These are phyloP conservation scores for Sclerodermus sp. DNA, from an alignment of 2,888 invertebrate genomes.

Conservation along the genomic window DNA sequence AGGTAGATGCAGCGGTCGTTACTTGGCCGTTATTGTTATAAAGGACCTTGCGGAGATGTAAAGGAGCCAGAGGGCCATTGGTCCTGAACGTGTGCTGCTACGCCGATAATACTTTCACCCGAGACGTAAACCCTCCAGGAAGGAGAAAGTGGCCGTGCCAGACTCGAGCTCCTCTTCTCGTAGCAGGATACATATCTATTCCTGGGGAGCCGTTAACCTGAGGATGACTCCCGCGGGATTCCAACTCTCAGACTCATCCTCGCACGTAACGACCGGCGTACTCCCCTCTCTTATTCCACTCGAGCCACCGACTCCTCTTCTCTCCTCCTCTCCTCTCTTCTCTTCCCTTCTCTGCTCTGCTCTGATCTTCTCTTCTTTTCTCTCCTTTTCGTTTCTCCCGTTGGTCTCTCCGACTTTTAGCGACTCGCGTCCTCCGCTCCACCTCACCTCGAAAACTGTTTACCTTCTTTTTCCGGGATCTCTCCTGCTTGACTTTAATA, in stretches of 20 bases:
- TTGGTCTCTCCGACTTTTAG: not conserved
- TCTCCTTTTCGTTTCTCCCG: not conserved
- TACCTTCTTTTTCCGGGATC: not conserved
- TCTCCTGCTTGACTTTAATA: not conserved
- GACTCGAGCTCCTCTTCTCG: slow-evolving; percentile 1
- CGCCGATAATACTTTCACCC: not conserved
- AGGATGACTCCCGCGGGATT: slow-evolving; percentile 47
- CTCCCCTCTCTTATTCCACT: not conserved
- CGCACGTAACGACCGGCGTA: slow-evolving; percentile 43
- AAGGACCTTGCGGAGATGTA: too few relatives aligned
- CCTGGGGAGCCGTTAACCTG: slow-evolving; percentile 46
- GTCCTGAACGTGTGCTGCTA: not conserved
- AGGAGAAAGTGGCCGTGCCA: slow-evolving; percentile 4
- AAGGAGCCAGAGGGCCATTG: not conserved
- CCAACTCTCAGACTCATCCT: slow-evolving; percentile 51
- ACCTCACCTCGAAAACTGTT: not conserved
- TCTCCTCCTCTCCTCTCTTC: not conserved
- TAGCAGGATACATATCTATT: slow-evolving; percentile 40
- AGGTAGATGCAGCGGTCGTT: too few relatives aligned
- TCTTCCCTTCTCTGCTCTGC: not conserved
- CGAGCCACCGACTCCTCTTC: not conserved
- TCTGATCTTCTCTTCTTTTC: not conserved
- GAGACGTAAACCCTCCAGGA: not conserved
- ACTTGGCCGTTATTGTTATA: too few relatives aligned
- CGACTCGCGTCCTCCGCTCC: not conserved